phyloP scores from a whole-genome alignment of 2,113 vertebrate species.

The Globicephala melas region DNA sequence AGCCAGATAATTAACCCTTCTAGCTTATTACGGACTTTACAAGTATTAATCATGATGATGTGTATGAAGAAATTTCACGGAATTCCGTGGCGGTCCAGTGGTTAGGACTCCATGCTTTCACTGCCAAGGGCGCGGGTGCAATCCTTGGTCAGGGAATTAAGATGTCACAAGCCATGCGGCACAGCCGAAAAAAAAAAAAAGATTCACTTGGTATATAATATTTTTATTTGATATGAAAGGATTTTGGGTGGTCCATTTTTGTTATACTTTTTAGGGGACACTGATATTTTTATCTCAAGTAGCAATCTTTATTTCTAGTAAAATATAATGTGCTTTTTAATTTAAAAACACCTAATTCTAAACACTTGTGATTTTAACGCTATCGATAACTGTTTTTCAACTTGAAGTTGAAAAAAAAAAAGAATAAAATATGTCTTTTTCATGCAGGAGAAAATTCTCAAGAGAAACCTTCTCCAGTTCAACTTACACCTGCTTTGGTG shows the following conservation, averaged over 20 bases:
- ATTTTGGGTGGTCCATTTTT: slow-evolving; percentile 2
- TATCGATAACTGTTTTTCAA: neutral
- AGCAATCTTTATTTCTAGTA: neutral
- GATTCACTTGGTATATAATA: neutral
- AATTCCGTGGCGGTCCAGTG: neutral
- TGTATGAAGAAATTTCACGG: neutral
- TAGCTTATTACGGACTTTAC: neutral
- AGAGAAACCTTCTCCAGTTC: slow-evolving; percentile 80
- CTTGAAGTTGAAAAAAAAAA: neutral
- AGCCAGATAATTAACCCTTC: neutral
- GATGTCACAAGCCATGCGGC: neutral
- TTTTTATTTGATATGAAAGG: slow-evolving; percentile 22
- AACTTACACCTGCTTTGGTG: slow-evolving; percentile 81
- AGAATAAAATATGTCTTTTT: slow-evolving; percentile 34
- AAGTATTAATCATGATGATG: neutral
- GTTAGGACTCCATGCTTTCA: neutral
- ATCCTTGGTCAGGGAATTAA: neutral
- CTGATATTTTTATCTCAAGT: neutral
- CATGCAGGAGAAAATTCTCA: slow-evolving; percentile 64
- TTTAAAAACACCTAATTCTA: neutral
- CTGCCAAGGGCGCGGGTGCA: neutral
- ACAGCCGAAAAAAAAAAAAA: neutral
- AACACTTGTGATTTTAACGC: neutral
- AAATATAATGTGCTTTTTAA: neutral
- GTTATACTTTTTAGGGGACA: neutral